Evolutionary conservation across 2,113 vertebrate species (phyloP).

Genomic region (Sapayoa aenigma): DNA sequence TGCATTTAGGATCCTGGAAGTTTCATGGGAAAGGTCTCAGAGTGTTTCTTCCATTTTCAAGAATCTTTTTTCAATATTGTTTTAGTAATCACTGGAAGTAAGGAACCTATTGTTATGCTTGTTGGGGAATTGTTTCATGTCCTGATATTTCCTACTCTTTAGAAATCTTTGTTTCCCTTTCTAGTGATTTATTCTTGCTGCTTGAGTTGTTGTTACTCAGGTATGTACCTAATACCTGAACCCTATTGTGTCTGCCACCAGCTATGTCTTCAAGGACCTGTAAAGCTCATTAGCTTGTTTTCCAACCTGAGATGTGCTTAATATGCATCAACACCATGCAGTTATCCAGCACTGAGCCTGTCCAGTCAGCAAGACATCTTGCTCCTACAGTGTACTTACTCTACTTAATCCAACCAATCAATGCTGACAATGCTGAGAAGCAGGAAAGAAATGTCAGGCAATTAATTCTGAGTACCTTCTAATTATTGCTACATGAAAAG

Average conservation of each 20-base stretch:
- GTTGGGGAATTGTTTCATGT: neutral
- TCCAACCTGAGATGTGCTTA: neutral
- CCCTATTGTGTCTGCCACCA: neutral
- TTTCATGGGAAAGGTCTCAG: neutral
- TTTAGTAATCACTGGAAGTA: neutral
- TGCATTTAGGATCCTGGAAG: neutral
- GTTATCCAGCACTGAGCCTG: neutral
- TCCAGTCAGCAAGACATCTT: neutral
- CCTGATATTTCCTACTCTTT: neutral
- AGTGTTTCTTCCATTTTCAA: neutral
- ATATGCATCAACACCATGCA: neutral
- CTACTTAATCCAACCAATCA: neutral
- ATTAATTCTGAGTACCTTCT: neutral
- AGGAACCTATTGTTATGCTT: neutral
- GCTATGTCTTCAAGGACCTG: neutral
- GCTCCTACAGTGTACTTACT: neutral
- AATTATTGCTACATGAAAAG: neutral
- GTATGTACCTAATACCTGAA: neutral
- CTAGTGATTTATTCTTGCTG: neutral
- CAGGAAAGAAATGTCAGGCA: neutral
- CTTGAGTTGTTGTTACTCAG: neutral
- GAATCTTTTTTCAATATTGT: neutral
- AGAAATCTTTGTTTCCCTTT: neutral
- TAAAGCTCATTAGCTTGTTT: neutral
- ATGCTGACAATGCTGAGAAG: neutral